phyloP scores from a whole-genome alignment of 2,797 vertebrate genomes.

The Podargus strigoides region DNA sequence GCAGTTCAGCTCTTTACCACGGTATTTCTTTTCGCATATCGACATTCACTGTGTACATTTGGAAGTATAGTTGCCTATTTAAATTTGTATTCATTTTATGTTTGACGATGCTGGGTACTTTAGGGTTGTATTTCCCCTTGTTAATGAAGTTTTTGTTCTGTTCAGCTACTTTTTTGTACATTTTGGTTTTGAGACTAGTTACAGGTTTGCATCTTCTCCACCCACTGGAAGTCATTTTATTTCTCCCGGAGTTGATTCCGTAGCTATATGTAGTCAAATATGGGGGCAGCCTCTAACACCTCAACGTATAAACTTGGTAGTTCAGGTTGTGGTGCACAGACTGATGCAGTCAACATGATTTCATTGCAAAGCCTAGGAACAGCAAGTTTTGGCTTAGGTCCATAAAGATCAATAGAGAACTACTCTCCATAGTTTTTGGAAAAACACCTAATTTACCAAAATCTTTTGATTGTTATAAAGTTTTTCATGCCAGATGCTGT shows the following conservation, averaged over 20 bases:
- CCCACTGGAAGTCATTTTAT: slow-evolving; percentile 64
- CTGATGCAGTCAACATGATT: slow-evolving; percentile 65
- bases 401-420: slow-evolving; percentile 68
- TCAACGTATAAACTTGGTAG: slow-evolving; percentile 51
- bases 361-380: slow-evolving; percentile 69
- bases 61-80: slow-evolving; percentile 67
- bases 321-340: slow-evolving; percentile 60
- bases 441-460: slow-evolving; percentile 79
- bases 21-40: slow-evolving; percentile 67
- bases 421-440: slow-evolving; percentile 71
- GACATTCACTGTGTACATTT: slow-evolving; percentile 63
- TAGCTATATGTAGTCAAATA: slow-evolving; percentile 75
- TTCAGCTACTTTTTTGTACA: slow-evolving; percentile 78
- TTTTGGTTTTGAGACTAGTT: slow-evolving; percentile 71
- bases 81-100: slow-evolving; percentile 65
- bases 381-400: slow-evolving; percentile 70
- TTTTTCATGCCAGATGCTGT: slow-evolving; percentile 90
- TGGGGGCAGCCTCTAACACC: slow-evolving; percentile 62
- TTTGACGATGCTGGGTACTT: slow-evolving; percentile 67
- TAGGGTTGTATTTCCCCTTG: slow-evolving; percentile 67
- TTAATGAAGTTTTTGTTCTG: slow-evolving; percentile 68
- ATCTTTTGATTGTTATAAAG: slow-evolving; percentile 82
- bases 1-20: slow-evolving; percentile 59
- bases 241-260: slow-evolving; percentile 72
- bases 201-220: slow-evolving; percentile 67